phyloP scores from a whole-genome alignment of 2,797 vertebrate species.

The Pyrocephalus nanus region DNA sequence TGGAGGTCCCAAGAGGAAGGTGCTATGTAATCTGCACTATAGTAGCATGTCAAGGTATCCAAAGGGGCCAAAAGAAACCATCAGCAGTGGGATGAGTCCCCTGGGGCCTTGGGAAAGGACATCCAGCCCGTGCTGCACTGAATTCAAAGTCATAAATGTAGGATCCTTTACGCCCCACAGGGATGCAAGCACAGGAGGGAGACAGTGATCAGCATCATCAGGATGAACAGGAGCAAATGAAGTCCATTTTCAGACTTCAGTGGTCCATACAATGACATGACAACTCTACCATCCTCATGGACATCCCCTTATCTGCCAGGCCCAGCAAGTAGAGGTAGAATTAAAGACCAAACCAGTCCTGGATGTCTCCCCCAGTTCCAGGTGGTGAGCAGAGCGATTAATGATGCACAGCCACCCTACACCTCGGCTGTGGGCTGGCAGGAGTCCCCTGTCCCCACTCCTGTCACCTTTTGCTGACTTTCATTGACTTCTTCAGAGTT shows the following conservation, averaged over 20 bases:
- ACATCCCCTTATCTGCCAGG: background rate
- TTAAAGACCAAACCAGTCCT: background rate
- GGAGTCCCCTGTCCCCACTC: background rate
- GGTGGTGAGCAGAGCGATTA: background rate
- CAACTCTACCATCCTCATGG: background rate
- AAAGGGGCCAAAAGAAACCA: background rate
- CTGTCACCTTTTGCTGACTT: background rate
- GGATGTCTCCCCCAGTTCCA: background rate
- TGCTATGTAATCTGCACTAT: background rate
- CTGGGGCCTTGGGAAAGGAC: background rate
- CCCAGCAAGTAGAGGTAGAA: background rate
- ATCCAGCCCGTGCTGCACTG: background rate
- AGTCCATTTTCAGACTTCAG: background rate
- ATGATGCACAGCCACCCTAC: background rate
- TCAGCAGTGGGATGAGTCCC: background rate
- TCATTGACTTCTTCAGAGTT: background rate
- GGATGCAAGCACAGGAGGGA: background rate
- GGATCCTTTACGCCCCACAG: background rate
- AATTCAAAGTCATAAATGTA: background rate
- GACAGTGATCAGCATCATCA: background rate
- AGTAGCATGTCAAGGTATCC: background rate
- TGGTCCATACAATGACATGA: background rate
- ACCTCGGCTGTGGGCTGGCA: background rate
- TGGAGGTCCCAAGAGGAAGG: background rate
- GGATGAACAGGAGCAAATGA: background rate